Base-by-base conservation (phyloP, 2,888 invertebrate species). In the Chironomus riparius region DNA sequence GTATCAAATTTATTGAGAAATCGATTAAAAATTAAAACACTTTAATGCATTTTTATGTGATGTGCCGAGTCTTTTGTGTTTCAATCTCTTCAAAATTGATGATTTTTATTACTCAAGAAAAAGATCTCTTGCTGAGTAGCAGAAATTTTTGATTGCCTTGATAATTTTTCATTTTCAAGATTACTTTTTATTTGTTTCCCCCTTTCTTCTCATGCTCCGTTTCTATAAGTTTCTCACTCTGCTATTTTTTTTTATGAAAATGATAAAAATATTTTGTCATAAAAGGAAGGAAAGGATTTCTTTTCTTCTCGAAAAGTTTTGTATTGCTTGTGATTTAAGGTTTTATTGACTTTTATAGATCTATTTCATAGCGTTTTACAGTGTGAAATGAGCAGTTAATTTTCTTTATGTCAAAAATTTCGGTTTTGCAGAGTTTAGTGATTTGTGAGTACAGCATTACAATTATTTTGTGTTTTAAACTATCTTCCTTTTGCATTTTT, bases 281-380 rank as follows among this genome's bases (percentile, higher is more conserved):
- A 72, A 72, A 72, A 72, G 72, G 72, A 72, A 72, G 72, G 72
- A 72, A 38, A 38, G 38, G 38, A 38, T 38, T 38, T 38, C 38
- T 38, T 38, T 38, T 38, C 38, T 38, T 38, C 4, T 38, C 38
- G 38, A 38, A 38, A 38, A 38, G 38, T 70, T 70, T 70, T 21
- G 24, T 70, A 47, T 50, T 70, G 18, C 47, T 47, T 50, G 70
- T 70, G 70, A 61, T 61, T 62, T 72, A 28, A 38, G 18, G 38
- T 72, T 72, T 72, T 72, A 72, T 72, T 72, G 72, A 72, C 72
- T 72, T 72, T 72, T 61, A 15, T 24, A 22, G 18, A 13, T 13
- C 21, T 65, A 18, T 24, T 65, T 65, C 18, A 18, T 56, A 56
- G n/a, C 56, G 15, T 50, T 10, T 38, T 38, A 38, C 10, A 38